Evolutionary conservation across 2,888 invertebrate genomes (phyloP), one percentile per base, ranked within the genome.

Genomic region (Halictus quadricinctus): DNA sequence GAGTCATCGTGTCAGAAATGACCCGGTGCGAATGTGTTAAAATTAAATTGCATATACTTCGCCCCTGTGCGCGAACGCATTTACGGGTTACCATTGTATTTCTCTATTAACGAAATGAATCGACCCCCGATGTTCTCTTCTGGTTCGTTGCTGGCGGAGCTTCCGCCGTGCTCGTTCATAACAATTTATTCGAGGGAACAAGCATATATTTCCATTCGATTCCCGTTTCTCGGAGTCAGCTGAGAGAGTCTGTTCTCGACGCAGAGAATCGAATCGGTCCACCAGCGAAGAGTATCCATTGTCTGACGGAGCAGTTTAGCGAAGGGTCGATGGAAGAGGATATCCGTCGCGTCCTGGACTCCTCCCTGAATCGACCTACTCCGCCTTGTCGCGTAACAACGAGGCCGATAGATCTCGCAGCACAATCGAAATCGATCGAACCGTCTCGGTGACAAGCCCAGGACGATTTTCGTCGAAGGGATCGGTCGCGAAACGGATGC

Each of bases 401-500:
- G 21, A 66, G 2, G 15, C 10, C 36, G 66, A 66, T 18, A 36
- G 36, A 29, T 66, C 18, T 18, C 66, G 66, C 7, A 10, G 29
- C 36, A 18, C 36, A 29, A 69, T 69, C 8, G 66, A 36, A 21
- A 69, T 21, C 5, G 36, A 36, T 36, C 70, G 10, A 18, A 18
- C 1, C 18, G 15, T 66, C 29, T 66, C 70, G 70, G 69, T 10
- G 41, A 69, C 36, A 21, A 41, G 43, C 58, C 58, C 58, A 12
- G 12, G 0, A 43, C 43, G n/a, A 70, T n/a, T 13, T 13, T 12
- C 70, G n/a, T 12, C 58, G 58, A n/a, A 70, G 70, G 70, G 70
- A 43, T 70, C 41, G 64, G 70, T n/a, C 70, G 70, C 72, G 46
- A 46, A 72, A 13, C 72, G 72, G 72, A 70, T 70, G 43, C 70